Percentiles rank a stretch among this genome's conserved stretches.
These are phyloP conservation scores for Pseudochirops cupreus DNA, from an alignment of 2,797 vertebrate species.

Conservation along the genomic window DNA sequence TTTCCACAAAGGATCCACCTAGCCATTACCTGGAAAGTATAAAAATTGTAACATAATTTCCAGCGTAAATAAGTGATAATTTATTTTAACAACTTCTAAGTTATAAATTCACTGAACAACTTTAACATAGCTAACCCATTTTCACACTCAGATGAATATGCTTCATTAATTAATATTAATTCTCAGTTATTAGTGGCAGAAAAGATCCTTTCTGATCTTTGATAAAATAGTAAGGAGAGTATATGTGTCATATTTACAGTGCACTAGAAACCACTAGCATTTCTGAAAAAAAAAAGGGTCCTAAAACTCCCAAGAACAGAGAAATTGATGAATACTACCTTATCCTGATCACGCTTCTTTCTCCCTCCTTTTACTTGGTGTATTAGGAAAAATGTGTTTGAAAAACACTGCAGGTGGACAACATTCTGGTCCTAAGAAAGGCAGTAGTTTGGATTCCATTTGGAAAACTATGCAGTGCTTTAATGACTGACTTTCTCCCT, in stretches of 20 bases:
- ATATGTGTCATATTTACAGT: neutral
- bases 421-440: neutral
- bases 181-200: neutral
- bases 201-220: neutral
- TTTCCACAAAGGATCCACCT: neutral
- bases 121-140: neutral
- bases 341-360: neutral
- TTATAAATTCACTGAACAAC: neutral
- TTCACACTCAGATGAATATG: neutral
- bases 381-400: neutral
- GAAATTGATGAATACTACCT: neutral
- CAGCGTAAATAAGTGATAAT: neutral
- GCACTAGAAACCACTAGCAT: neutral
- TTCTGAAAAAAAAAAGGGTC: neutral
- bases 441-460: neutral
- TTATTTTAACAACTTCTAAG: neutral
- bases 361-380: neutral
- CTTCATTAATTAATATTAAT: neutral
- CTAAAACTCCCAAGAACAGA: neutral
- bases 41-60: neutral
- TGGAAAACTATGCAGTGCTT: neutral
- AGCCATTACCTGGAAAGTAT: neutral
- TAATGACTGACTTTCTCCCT: neutral
- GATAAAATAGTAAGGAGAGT: neutral
- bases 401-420: neutral